phyloP scores from a whole-genome alignment of 2,113 vertebrate genomes.

The Grammomys surdaster region DNA sequence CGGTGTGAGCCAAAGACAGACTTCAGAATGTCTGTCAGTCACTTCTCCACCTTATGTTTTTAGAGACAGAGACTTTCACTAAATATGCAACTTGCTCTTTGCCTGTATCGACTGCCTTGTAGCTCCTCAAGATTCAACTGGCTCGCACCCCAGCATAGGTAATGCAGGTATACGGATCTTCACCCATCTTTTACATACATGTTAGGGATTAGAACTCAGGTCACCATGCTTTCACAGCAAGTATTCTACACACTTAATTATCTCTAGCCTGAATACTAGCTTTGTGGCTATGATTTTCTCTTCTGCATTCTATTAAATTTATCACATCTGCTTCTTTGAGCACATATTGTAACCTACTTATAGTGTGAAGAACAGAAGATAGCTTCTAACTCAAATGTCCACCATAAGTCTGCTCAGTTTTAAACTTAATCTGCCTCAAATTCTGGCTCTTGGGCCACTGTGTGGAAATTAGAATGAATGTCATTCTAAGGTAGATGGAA shows the following conservation, averaged over 20 bases:
- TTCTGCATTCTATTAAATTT: conserved; percentile 17
- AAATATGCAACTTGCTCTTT: background rate
- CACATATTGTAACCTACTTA: background rate
- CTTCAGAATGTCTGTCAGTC: background rate
- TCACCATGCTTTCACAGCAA: background rate
- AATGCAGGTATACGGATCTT: no score
- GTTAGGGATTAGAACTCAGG: no score
- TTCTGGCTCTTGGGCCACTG: background rate
- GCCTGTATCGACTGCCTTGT: no score
- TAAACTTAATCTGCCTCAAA: background rate
- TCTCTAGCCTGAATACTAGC: background rate
- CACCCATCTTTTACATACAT: background rate
- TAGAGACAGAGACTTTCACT: background rate
- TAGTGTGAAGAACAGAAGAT: background rate
- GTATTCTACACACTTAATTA: background rate
- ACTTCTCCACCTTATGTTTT: background rate
- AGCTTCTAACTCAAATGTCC: background rate
- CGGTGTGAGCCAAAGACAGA: background rate
- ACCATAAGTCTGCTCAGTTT: background rate
- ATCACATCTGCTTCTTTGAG: background rate
- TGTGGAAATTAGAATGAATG: background rate
- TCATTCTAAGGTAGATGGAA: background rate
- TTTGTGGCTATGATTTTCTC: background rate
- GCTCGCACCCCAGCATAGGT: background rate
- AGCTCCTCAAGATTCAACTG: no score